These are phyloP conservation scores for Corythornis cristatus DNA, from an alignment of 2,113 vertebrate genomes.

Conservation along the genomic window DNA sequence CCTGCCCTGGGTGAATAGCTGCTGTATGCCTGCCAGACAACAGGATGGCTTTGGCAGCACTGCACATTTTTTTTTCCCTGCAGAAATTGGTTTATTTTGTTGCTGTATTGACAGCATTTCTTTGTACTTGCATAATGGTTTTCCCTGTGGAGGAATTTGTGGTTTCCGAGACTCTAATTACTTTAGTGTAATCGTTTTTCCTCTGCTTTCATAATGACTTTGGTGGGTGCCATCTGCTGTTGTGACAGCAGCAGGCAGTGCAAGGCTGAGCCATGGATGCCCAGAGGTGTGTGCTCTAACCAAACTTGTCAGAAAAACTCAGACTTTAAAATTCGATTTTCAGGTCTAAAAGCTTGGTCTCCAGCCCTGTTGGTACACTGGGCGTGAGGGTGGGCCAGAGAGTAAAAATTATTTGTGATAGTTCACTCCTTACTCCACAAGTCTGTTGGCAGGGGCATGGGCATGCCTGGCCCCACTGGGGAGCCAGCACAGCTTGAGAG, in stretches of 20 bases:
- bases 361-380: background rate
- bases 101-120: background rate
- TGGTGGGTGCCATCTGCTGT: slow-evolving; percentile 37
- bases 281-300: background rate
- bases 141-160: slow-evolving; percentile 1
- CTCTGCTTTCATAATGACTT: slow-evolving; percentile 14
- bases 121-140: background rate
- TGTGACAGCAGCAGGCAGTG: background rate
- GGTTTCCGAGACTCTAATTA: slow-evolving; percentile 53
- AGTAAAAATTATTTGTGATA: background rate
- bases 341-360: slow-evolving; percentile 5
- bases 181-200: slow-evolving; percentile 35
- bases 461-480: fast-evolving
- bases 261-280: background rate
- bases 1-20: background rate
- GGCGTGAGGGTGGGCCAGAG: background rate
- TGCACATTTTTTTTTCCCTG: background rate
- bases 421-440: background rate
- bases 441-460: background rate
- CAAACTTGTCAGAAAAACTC: background rate
- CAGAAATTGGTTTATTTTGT: slow-evolving; percentile 1
- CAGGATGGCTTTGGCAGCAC: background rate
- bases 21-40: fast-evolving
- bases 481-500: background rate
- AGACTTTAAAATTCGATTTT: slow-evolving; percentile 34